Percentiles rank a stretch among this genome's conserved stretches.
phyloP scores from a whole-genome alignment of 2,888 invertebrate genomes.

The Acleris emargana region DNA sequence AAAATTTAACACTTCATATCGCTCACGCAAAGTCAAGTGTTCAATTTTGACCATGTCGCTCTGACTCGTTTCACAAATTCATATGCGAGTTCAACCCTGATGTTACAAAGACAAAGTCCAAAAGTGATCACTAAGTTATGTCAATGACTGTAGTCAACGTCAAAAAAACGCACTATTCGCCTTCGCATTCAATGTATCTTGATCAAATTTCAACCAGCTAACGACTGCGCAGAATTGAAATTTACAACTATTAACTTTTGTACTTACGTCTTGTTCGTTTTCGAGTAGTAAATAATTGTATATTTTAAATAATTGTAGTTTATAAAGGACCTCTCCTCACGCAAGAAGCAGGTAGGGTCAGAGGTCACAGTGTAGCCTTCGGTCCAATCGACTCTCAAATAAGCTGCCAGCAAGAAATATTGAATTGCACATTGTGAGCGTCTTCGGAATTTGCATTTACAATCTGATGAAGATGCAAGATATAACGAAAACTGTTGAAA shows the following conservation, averaged over 20 bases:
- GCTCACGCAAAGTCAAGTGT: background rate
- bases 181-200: background rate
- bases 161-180: background rate
- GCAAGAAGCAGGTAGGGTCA: conserved; percentile 53
- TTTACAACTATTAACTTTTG: background rate
- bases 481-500: conserved; percentile 1
- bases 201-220: background rate
- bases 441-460: conserved; percentile 13
- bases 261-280: background rate
- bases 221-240: background rate
- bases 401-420: conserved; percentile 61
- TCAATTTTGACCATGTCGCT: no score
- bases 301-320: conserved; percentile 25
- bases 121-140: no score
- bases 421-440: conserved; percentile 52
- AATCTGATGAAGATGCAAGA: conserved; percentile 10
- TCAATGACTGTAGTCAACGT: background rate
- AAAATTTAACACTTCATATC: conserved; percentile 17
- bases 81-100: no score
- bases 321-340: conserved; percentile 29
- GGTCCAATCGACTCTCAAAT: conserved; percentile 78
- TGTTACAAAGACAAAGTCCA: no score
- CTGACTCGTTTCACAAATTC: no score
- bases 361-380: conserved; percentile 74
- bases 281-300: conserved; percentile 16